A percentile compares a stretch with the other conserved stretches of the same genome.
phyloP scores from a whole-genome alignment of 1,140 invertebrate genomes.

The Penaeus indicus region DNA sequence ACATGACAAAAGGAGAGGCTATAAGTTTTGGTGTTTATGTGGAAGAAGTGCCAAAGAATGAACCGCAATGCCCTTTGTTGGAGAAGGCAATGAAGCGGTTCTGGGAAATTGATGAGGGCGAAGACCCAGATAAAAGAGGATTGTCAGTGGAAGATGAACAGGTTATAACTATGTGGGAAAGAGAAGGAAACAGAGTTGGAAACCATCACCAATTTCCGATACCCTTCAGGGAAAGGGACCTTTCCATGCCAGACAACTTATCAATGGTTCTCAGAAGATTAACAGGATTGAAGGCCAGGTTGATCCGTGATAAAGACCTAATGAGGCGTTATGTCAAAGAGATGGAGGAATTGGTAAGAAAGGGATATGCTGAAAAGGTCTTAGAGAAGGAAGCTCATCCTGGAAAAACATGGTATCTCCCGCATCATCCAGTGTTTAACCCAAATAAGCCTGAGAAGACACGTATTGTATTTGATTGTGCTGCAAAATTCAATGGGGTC shows the following conservation, averaged over 20 bases:
- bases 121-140: background rate
- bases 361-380: too few species aligned
- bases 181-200: background rate
- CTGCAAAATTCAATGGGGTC: background rate
- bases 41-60: background rate
- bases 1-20: too few species aligned
- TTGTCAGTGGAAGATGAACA: slow-evolving; percentile 2
- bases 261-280: too few species aligned
- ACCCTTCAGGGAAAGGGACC: slow-evolving; percentile 24
- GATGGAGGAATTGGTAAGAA: too few species aligned
- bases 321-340: too few species aligned
- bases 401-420: slow-evolving; percentile 2
- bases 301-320: too few species aligned
- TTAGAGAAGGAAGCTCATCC: background rate
- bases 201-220: slow-evolving; percentile 18
- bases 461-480: slow-evolving; percentile 10
- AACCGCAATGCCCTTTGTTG: too few species aligned
- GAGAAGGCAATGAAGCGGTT: background rate
- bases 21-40: background rate
- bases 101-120: slow-evolving; percentile 2
- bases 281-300: too few species aligned
- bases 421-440: too few species aligned
- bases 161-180: background rate
- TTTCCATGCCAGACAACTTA: too few species aligned
- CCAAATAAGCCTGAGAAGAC: slow-evolving; percentile 10